Percentiles rank a stretch among this genome's conserved stretches.
phyloP scores from a whole-genome alignment of 2,888 invertebrate species.

The Diplolepis rosae region DNA sequence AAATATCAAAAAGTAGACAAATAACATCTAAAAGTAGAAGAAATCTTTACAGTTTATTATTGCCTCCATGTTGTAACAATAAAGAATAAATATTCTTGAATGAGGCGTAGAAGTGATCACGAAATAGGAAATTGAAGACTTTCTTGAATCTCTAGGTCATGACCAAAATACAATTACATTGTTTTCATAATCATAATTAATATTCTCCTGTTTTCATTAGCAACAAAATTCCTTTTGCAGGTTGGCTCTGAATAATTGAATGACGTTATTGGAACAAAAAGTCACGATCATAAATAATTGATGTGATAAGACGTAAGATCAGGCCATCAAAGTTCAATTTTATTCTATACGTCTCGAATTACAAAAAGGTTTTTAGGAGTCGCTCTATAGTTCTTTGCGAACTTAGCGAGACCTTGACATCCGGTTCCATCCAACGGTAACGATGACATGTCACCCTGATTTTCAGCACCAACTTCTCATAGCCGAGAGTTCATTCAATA shows the following conservation, averaged over 20 bases:
- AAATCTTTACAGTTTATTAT: no score
- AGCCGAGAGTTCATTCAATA: not conserved
- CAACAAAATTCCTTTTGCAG: no score
- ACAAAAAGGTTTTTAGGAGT: not conserved
- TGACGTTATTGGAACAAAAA: constrained; percentile 35
- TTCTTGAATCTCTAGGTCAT: no score
- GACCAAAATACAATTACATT: no score
- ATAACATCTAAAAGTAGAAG: no score
- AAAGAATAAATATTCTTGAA: no score
- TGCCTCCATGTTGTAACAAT: no score
- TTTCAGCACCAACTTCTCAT: not conserved
- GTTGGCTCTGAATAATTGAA: not conserved
- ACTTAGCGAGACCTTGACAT: not conserved
- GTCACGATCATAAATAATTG: constrained; percentile 47
- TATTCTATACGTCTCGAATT: constrained; percentile 14
- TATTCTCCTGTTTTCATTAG: no score
- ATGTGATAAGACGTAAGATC: constrained; percentile 23
- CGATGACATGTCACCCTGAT: not conserved
- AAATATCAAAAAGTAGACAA: no score
- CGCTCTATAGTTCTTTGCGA: not conserved
- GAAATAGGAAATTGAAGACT: no score
- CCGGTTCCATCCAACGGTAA: not conserved
- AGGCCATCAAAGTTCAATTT: constrained; percentile 19
- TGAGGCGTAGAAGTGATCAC: no score
- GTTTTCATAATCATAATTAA: no score